Conservation (phyloP, 1,140 invertebrate species). For the Cardiocondyla obscurior region DNA sequence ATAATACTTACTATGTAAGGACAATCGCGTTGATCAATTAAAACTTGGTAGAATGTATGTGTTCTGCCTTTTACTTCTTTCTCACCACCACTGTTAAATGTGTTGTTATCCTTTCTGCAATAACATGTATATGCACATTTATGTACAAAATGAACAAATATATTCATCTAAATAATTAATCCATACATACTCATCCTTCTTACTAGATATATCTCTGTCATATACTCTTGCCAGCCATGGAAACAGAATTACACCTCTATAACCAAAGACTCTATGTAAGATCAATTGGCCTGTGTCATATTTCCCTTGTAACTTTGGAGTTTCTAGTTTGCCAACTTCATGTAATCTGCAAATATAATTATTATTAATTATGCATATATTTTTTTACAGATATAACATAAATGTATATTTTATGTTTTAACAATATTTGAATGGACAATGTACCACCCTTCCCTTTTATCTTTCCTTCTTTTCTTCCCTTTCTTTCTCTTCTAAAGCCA, state of each 20-base stretch:
- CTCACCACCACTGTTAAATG: constrained; percentile 85
- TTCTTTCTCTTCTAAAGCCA: background rate
- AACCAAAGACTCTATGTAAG: constrained; percentile 97
- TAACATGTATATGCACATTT: background rate
- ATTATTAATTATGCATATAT: constrained; percentile 29
- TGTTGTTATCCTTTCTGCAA: constrained; percentile 76
- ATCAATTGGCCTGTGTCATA: constrained; percentile 98
- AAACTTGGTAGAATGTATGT: constrained; percentile 98
- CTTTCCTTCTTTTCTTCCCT: background rate
- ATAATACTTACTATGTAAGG: constrained; percentile 93
- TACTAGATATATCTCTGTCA: constrained; percentile 92
- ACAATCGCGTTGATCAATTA: constrained; percentile 98
- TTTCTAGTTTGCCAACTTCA: constrained; percentile 92
- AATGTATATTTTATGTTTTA: background rate
- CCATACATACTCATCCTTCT: constrained; percentile 79
- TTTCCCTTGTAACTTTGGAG: constrained; percentile 93
- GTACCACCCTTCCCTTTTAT: background rate
- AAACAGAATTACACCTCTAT: constrained; percentile 97
- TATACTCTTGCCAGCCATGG: constrained; percentile 97
- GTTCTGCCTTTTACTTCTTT: constrained; percentile 95
- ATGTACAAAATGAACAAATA: background rate
- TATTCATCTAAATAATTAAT: constrained; percentile 28
- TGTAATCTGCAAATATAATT: constrained; percentile 85
- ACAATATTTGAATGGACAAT: background rate
- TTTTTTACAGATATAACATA: no score